Base-by-base conservation (phyloP, 1,140 invertebrate genomes). In the Sinonovacula constricta region DNA sequence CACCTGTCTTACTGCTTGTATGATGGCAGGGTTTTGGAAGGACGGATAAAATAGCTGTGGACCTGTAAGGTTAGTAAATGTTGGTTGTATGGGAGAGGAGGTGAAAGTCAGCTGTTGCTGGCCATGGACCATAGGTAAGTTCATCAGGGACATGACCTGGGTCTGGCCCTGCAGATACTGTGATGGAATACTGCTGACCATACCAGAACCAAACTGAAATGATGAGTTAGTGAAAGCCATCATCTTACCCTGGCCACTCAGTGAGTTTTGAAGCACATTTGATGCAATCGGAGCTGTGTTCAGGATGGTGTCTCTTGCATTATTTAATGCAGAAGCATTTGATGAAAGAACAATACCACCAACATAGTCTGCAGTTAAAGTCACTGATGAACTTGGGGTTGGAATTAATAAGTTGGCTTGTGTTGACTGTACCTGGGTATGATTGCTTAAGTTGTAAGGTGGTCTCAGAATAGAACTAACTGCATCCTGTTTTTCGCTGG, bases 311-410 rank as follows among this genome's bases (percentile, higher is more conserved):
- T n/a, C n/a, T n/a, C n/a, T n/a, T 74, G 24, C 22, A 54, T 74
- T 0, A 65, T 31, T 34, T 49, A 22, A 14, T 74, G 59, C 2
- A 74, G 18, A 33, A 53, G 56, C 18, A 49, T 56, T 18, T 45
- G 72, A 30, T 24, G 62, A 67, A 1, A 76, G 56, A 10, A 76
- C 14, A 5, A 76, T 30, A 15, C 72, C 62, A 28, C 72, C 72
- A 39, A 76, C 53, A 67, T 76, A 76, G 34, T 76, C 72, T 45
- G 72, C 72, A 56, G 72, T 31, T 15, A 65, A 33, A 1, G 56
- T 57, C n/a, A 60, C 53, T 33, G 53, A 31, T 15, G 59, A 63
- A 26, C 57, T 39, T 70, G n/a, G n/a, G n/a, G n/a, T n/a, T n/a
- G n/a, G n/a, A n/a, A n/a, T n/a, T n/a, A n/a, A n/a, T n/a, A n/a